Percentiles rank a stretch among this genome's conserved stretches.
Evolutionary conservation across 2,797 vertebrate species (phyloP).

Genomic region (Microchirus variegatus): DNA sequence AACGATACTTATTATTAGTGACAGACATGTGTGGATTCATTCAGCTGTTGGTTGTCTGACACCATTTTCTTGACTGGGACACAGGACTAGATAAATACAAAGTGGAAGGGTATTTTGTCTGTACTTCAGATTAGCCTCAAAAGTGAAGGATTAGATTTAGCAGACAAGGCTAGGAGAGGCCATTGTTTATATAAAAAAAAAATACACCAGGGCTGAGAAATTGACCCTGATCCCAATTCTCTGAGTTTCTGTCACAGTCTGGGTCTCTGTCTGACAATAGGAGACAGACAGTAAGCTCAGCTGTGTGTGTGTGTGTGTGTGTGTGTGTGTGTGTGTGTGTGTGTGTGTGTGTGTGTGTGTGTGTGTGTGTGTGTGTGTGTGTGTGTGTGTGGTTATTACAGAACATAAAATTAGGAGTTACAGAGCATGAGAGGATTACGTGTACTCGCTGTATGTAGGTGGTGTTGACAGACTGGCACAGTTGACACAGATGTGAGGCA

Average conservation of each 20-base stretch:
- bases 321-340: conserved; percentile 12
- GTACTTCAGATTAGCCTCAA: conserved; percentile 17
- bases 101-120: neutral
- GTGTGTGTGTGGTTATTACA: conserved; percentile 25
- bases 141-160: conserved; percentile 26
- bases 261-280: conserved; percentile 39
- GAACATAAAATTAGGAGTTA: conserved; percentile 26
- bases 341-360: conserved; percentile 16
- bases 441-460: conserved; percentile 31
- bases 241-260: conserved; percentile 27
- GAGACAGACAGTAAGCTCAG: conserved; percentile 10
- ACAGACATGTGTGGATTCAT: neutral
- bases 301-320: conserved; percentile 18
- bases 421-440: conserved; percentile 54
- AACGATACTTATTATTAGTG: too few relatives aligned
- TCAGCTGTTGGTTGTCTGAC: conserved; percentile 1
- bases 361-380: conserved; percentile 23
- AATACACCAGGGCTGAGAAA: conserved; percentile 12
- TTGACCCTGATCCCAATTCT: conserved; percentile 39
- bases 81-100: conserved; percentile 5
- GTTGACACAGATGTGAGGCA: conserved; percentile 38
- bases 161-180: conserved; percentile 5
- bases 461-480: neutral
- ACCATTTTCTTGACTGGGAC: neutral
- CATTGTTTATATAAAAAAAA: conserved; percentile 18